These are phyloP conservation scores for Sphaeridia pumilis DNA, from an alignment of 2,888 invertebrate genomes.

Conservation along the genomic window DNA sequence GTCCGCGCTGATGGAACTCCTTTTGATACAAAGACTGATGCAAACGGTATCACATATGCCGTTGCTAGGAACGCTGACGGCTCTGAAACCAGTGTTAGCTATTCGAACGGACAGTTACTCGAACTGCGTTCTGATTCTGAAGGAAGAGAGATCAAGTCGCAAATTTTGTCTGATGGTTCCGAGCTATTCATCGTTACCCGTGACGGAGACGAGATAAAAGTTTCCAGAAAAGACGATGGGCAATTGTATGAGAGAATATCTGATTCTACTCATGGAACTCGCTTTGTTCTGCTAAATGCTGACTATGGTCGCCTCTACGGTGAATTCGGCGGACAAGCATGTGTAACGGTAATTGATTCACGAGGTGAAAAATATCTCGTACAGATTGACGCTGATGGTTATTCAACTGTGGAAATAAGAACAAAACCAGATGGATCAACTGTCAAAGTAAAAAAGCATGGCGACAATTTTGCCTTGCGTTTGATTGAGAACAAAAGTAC, in stretches of 20 bases:
- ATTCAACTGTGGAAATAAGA: neutral
- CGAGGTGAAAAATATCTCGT: conserved; percentile 4
- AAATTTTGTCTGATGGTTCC: neutral
- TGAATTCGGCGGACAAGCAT: neutral
- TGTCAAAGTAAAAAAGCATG: neutral
- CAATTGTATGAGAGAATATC: neutral
- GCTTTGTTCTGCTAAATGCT: neutral
- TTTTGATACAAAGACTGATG: conserved; percentile 5
- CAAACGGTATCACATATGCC: conserved; percentile 7
- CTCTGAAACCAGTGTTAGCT: neutral
- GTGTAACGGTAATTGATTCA: neutral
- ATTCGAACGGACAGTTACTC: neutral
- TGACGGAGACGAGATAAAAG: neutral
- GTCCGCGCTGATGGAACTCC: conserved; percentile 9
- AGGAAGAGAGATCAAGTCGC: neutral
- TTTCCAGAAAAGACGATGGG: neutral
- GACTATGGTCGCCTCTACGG: neutral
- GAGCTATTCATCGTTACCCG: neutral
- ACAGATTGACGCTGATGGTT: neutral
- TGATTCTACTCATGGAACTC: neutral
- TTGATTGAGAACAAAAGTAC: neutral
- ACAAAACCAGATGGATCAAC: neutral
- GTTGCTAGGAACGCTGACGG: conserved; percentile 4
- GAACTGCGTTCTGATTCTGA: neutral
- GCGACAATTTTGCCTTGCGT: neutral